Base-by-base conservation (phyloP, 1,140 invertebrate species). In the Drosophila setifemur region DNA sequence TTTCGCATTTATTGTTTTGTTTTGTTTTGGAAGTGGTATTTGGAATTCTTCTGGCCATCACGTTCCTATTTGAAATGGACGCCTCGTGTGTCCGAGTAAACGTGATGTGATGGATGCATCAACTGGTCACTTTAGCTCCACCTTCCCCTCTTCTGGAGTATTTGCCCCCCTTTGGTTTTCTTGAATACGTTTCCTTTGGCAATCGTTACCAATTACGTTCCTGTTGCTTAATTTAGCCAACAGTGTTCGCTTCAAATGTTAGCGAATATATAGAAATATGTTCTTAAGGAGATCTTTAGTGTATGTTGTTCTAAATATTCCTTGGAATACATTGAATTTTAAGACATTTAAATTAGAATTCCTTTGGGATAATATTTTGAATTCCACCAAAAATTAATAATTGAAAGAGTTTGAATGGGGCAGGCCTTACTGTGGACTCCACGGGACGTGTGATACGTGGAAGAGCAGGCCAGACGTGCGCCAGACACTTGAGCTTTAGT, bases 41-140 rank as follows among this genome's bases (percentile, higher is more conserved):
- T 16, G 29, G 47, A 50, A n/a, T 33, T 25, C 26, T 9, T 49
- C 31, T 53, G 16, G 54, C 55, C 31, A 83, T 48, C 48, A 69
- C 43, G 52, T 70, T 71, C 61, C 77, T 85, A 74, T 70, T 88
- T 88, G 69, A 73, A 88, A 88, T 88, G 83, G 74, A 88, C 66
- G 85, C 67, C 78, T 88, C 83, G 83, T 88, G 58, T 78, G 72
- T 73, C 73, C 74, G 78, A 88, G 63, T 88, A 88, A 88, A 83
- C 83, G 83, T 88, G 83, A 83, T 88, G 83, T 88, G 83, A 83
- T 88, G 72, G 74, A 72, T 78, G 35, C 35, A 58, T 33, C n/a
- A 53, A 63, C 40, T 42, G 55, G 37, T 19, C 29, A 54, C 57
- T 68, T 55, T 47, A 33, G 28, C 19, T 25, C 11, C 2, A 11